phyloP scores from a whole-genome alignment of 92 coral and sea anemone genomes.

The Parazoanthus darwini region DNA sequence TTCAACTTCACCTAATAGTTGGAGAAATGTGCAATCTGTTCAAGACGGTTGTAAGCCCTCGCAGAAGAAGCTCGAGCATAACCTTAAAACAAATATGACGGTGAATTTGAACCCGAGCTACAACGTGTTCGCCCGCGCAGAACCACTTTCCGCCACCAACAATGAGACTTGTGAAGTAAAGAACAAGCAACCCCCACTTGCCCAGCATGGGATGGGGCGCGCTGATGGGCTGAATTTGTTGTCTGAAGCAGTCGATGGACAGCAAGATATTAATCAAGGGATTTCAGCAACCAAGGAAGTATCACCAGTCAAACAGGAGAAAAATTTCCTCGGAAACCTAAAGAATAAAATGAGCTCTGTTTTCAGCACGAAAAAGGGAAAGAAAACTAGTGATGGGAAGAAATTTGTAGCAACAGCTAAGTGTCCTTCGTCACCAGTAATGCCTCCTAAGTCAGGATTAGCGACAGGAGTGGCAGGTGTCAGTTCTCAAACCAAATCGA shows the following conservation, averaged over 20 bases:
- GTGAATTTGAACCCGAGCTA: neutral
- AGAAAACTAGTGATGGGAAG: constrained; percentile 1
- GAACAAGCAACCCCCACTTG: neutral
- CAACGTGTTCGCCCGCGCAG: neutral
- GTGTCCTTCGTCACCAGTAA: neutral
- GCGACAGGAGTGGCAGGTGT: neutral
- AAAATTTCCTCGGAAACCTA: constrained; percentile 26
- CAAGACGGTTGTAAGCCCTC: neutral
- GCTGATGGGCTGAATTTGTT: neutral
- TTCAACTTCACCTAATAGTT: neutral
- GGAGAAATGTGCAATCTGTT: neutral
- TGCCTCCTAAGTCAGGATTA: neutral
- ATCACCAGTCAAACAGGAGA: constrained; percentile 4
- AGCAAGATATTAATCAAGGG: neutral
- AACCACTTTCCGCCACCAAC: neutral
- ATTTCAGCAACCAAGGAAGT: constrained; percentile 7
- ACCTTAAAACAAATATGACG: neutral
- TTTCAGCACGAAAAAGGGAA: constrained; percentile 35
- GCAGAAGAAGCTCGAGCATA: neutral
- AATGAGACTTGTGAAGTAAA: no score
- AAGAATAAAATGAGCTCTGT: constrained; percentile 39
- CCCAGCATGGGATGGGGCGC: neutral
- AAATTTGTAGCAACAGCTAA: neutral
- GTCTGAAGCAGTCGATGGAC: neutral
- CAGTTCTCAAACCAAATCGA: neutral